Percentiles rank a stretch among this genome's conserved stretches.
phyloP scores from a whole-genome alignment of 1,140 invertebrate species.

The Cardiocondyla obscurior region DNA sequence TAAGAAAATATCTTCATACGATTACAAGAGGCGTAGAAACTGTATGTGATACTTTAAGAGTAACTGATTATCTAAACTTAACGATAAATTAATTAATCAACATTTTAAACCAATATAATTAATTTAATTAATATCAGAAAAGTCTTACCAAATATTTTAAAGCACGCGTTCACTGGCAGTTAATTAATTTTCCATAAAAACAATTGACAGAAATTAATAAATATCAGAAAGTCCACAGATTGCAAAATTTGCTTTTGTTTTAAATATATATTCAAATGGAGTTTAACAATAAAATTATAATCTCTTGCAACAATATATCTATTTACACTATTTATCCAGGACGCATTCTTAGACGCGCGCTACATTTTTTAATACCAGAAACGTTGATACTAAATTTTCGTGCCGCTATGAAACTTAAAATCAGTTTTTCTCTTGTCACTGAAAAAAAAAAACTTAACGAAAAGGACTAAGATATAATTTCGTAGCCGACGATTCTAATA shows the following conservation, averaged over 20 bases:
- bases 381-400: not conserved
- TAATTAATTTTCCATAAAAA: not conserved
- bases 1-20: not conserved
- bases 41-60: not conserved
- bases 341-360: not conserved
- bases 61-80: not conserved
- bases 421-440: not conserved
- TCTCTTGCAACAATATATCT: not conserved
- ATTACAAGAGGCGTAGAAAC: not conserved
- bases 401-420: not conserved
- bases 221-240: not conserved
- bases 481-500: not conserved
- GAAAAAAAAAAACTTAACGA: not conserved
- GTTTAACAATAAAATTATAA: not conserved
- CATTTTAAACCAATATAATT: not conserved
- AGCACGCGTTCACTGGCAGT: not conserved
- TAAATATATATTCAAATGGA: conserved; percentile 17
- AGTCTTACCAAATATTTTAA: not conserved
- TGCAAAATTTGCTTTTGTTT: conserved; percentile 43
- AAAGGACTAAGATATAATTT: not conserved
- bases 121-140: too few species aligned
- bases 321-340: not conserved
- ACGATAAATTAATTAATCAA: not conserved
- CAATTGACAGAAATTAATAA: not conserved
- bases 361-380: not conserved